A percentile compares a stretch with the other conserved stretches of the same genome.
Evolutionary conservation across 2,113 vertebrate genomes (phyloP).

Genomic region (Thunnus maccoyii): DNA sequence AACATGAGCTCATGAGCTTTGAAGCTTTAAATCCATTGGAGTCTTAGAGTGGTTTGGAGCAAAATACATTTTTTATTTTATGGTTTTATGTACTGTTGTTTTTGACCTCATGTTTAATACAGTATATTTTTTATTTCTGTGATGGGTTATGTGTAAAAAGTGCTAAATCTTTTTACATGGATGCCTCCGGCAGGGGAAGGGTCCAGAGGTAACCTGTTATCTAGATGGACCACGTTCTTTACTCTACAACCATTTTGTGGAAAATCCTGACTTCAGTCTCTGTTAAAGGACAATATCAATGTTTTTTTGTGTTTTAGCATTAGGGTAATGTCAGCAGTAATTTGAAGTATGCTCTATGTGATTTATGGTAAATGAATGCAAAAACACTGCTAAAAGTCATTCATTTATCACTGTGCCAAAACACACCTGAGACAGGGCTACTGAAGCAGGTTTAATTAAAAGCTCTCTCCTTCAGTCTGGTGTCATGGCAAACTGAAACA

Average conservation of each 20-base stretch:
- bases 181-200: not conserved
- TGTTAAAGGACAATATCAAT: conserved; percentile 14
- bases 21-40: not conserved
- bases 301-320: conserved; percentile 11
- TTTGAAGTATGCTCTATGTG: conserved; percentile 42
- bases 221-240: not conserved
- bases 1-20: not conserved
- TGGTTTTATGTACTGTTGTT: not conserved
- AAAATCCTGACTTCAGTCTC: conserved; percentile 8
- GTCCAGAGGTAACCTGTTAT: not conserved
- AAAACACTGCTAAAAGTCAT: conserved; percentile 15
- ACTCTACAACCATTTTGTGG: conserved; percentile 66
- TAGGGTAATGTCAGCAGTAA: conserved; percentile 13
- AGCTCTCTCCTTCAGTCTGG: not conserved
- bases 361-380: conserved; percentile 49
- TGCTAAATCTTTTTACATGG: not conserved
- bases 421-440: conserved; percentile 30
- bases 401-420: conserved; percentile 44
- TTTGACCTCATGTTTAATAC: not conserved
- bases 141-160: conserved; percentile 2
- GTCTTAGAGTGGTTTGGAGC: not conserved
- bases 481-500: not conserved
- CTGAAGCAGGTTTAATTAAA: conserved; percentile 1
- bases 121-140: not conserved
- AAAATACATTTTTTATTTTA: not conserved